Evolutionary conservation across 2,888 invertebrate genomes (phyloP).

Genomic region (Criorhina ranunculi): DNA sequence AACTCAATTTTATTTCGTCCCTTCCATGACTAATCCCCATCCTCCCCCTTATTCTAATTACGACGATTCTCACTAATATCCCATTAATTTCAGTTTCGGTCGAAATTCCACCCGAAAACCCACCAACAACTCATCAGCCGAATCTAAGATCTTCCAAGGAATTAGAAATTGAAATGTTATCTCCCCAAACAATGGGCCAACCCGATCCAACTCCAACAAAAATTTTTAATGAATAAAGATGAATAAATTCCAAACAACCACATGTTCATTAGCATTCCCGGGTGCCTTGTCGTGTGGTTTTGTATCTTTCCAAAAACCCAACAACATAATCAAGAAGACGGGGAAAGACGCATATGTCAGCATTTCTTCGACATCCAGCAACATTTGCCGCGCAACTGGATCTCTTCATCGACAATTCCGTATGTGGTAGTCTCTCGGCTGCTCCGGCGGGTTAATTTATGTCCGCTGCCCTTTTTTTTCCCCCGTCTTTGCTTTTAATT

Average conservation of each 20-base stretch:
- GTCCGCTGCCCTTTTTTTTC: conserved; percentile 66
- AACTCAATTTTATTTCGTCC: conserved; percentile 43
- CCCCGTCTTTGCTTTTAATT: conserved; percentile 47
- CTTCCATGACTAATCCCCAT: conserved; percentile 21
- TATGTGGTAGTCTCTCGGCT: conserved; percentile 52
- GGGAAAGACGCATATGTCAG: conserved; percentile 50
- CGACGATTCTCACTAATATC: conserved; percentile 8
- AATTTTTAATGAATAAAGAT: conserved; percentile 54
- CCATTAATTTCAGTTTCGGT: conserved; percentile 51
- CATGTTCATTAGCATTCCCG: conserved; percentile 72
- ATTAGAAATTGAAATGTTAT: conserved; percentile 71
- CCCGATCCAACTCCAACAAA: conserved; percentile 19
- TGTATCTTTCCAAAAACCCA: conserved; percentile 40
- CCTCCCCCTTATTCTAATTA: neutral
- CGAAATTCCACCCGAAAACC: conserved; percentile 43
- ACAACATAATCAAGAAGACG: conserved; percentile 69
- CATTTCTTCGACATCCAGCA: conserved; percentile 40
- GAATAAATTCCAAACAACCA: conserved; percentile 64
- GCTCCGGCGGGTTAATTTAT: conserved; percentile 63
- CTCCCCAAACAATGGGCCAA: conserved; percentile 58
- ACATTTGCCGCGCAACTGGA: conserved; percentile 52
- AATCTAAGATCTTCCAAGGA: conserved; percentile 28
- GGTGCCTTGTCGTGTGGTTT: conserved; percentile 29
- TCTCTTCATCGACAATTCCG: conserved; percentile 68
- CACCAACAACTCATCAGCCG: conserved; percentile 42